phyloP scores from a whole-genome alignment of 2,888 invertebrate species.

The Hydrotaea cyrtoneurina region DNA sequence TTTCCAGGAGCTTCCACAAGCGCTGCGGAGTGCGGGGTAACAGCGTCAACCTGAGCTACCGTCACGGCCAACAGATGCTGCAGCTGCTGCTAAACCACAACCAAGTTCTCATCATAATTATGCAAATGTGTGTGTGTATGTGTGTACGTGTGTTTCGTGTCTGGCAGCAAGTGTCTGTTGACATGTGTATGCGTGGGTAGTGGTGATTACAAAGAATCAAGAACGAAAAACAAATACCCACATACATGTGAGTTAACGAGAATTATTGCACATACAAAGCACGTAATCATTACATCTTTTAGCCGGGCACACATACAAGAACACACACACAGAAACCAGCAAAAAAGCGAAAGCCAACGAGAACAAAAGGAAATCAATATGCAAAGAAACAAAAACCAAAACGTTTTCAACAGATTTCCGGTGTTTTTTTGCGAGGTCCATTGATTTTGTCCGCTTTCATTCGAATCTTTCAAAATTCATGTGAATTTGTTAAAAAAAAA shows the following conservation, averaged over 20 bases:
- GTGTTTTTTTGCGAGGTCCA: background rate
- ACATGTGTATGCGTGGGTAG: background rate
- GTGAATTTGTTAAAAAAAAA: background rate
- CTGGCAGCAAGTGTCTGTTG: background rate
- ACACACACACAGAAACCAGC: background rate
- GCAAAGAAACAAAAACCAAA: too few species aligned
- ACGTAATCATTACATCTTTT: conserved; percentile 41
- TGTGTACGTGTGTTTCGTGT: background rate
- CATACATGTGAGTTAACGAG: background rate
- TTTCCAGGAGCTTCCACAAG: background rate
- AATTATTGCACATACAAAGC: conserved; percentile 43
- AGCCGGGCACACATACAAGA: background rate
- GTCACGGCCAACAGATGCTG: background rate
- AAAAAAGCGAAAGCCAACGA: background rate
- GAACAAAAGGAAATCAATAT: too few species aligned
- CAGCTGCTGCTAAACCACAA: background rate
- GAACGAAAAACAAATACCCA: background rate
- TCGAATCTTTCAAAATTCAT: background rate
- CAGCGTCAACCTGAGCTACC: background rate
- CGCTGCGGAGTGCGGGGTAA: background rate
- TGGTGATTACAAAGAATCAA: background rate
- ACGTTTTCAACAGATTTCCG: background rate
- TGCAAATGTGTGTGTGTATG: conserved; percentile 17
- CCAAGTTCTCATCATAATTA: conserved; percentile 44
- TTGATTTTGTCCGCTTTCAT: background rate